Conservation (phyloP, 2,888 invertebrate species). For the Metellina segmentata region DNA sequence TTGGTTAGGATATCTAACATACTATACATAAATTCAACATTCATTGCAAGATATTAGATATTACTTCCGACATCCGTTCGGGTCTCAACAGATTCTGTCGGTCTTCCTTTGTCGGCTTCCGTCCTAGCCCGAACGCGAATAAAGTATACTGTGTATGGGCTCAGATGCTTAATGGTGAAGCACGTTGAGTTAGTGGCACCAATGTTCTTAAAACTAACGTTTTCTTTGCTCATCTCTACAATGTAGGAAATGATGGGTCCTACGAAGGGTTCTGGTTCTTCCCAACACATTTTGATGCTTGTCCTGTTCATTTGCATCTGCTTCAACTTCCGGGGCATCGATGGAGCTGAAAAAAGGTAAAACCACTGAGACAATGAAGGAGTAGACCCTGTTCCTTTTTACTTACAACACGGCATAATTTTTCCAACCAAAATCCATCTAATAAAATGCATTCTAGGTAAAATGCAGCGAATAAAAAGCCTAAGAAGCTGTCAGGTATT, state of each 20-base stretch:
- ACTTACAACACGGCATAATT: too few species aligned
- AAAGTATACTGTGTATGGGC: slow-evolving; percentile 25
- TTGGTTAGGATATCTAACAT: too few species aligned
- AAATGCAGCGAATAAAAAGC: too few species aligned
- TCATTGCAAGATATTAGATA: not conserved
- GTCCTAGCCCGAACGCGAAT: slow-evolving; percentile 35
- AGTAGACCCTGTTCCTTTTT: too few species aligned
- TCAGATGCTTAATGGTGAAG: not conserved
- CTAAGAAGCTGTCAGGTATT: too few species aligned
- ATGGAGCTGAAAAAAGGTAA: slow-evolving; percentile 35
- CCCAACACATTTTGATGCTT: slow-evolving; percentile 23
- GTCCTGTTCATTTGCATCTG: not conserved
- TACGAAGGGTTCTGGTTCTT: slow-evolving; percentile 12
- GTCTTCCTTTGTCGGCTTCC: slow-evolving; percentile 24
- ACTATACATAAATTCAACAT: too few species aligned
- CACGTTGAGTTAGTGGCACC: not conserved
- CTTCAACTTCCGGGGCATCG: slow-evolving; percentile 10
- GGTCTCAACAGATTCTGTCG: not conserved
- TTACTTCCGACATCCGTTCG: slow-evolving; percentile 54
- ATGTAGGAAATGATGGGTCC: slow-evolving; percentile 22
- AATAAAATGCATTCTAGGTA: too few species aligned
- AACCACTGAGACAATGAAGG: not conserved
- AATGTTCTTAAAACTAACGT: not conserved
- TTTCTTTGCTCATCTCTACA: not conserved
- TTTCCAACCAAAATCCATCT: too few species aligned